A percentile compares a stretch with the other conserved stretches of the same genome.
These are phyloP conservation scores for Drosophila gunungcola DNA, from an alignment of 1,140 invertebrate species.

Conservation along the genomic window DNA sequence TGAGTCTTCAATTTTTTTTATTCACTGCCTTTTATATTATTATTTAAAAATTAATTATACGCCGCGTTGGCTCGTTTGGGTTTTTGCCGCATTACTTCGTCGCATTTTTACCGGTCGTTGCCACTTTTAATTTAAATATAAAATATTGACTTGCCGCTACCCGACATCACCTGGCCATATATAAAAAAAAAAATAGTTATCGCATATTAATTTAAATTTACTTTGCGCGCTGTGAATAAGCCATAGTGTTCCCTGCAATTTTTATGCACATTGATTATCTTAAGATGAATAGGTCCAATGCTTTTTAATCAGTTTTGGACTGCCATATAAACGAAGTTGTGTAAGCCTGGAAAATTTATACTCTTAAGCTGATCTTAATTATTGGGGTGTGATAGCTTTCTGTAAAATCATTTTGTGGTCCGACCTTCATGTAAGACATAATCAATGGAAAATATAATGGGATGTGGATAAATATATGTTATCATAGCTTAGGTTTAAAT, in stretches of 20 bases:
- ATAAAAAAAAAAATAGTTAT: conserved; percentile 59
- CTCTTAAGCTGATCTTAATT: too few relatives aligned
- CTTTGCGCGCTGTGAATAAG: conserved; percentile 8
- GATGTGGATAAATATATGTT: too few relatives aligned
- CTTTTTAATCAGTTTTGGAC: not conserved
- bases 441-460: too few relatives aligned
- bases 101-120: conserved; percentile 33
- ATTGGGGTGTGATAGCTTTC: too few relatives aligned
- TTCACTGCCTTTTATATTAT: conserved; percentile 70
- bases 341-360: too few relatives aligned
- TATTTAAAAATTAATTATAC: conserved; percentile 80
- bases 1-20: conserved; percentile 49
- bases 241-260: not conserved
- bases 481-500: too few relatives aligned
- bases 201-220: conserved; percentile 54
- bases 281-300: conserved; percentile 16
- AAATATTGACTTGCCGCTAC: conserved; percentile 50
- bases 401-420: too few relatives aligned
- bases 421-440: too few relatives aligned
- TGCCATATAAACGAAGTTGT: not conserved
- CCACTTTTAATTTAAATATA: conserved; percentile 62
- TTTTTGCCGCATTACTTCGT: conserved; percentile 47
- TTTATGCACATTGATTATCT: conserved; percentile 7
- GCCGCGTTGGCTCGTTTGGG: conserved; percentile 51
- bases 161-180: conserved; percentile 11